Evolutionary conservation across 2,113 vertebrate genomes (phyloP), one percentile per base, ranked within the genome.

Genomic region (Gyps fulvus): DNA sequence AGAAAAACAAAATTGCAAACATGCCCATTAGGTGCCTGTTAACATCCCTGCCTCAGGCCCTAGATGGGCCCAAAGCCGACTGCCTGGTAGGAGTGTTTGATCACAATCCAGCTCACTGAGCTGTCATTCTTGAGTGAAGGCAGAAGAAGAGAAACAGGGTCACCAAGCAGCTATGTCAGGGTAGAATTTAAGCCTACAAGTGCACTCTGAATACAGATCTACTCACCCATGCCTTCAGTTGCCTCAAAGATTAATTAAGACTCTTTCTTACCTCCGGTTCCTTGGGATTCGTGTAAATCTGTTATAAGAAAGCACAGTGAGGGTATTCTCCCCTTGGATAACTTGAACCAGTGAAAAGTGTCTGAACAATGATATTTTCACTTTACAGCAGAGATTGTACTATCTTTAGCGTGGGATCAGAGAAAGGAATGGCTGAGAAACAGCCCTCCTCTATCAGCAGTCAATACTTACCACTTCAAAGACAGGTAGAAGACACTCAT

Each of bases 221-320:
- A 97, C 89, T 97, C 97, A 97, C 94, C 95, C 78, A 66, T 88
- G 91, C 18, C 96, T 86, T 92, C 87, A 49, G 73, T 55, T 63
- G 74, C 92, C 82, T 93, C 65, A 83, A 29, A 92, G 67, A 94
- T 95, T 96, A 97, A 95, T 80, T 97, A 97, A 97, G 84, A 73
- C 59, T 84, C 79, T 81, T 94, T 96, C 98, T 98, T 98, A 98
- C 98, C 98, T 98, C 98, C 23, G 97, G 97, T 79, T 98, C 97
- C 80, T 97, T 92, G 76, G 98, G 96, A 94, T 98, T 96, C 90
- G 98, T 97, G 83, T 98, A 98, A 96, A 98, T 97, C 98, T 98
- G 97, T 98, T 93, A 50, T 42, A 96, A 97, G 66, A 92, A 95
- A 98, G 58, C 88, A 98, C 96, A 98, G 77, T 94, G 93, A 98